A percentile compares a stretch with the other conserved stretches of the same genome.
Evolutionary conservation across 2,797 vertebrate genomes (phyloP).

Genomic region (Gobio occitaniae): DNA sequence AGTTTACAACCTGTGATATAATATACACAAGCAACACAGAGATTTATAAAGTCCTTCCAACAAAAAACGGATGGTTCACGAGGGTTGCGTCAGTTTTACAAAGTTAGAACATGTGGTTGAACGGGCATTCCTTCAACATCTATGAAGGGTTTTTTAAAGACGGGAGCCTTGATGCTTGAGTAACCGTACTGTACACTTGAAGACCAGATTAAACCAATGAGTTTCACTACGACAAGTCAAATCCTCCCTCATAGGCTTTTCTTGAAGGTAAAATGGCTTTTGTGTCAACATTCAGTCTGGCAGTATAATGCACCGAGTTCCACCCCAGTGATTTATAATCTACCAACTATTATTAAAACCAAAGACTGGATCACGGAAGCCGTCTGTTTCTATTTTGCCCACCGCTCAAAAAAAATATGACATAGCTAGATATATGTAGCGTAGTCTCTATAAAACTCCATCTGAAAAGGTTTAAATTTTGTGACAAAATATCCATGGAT

Average conservation of each 20-base stretch:
- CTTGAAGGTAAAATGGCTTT: slow-evolving; percentile 73
- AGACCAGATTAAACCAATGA: slow-evolving; percentile 53
- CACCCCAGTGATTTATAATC: slow-evolving; percentile 75
- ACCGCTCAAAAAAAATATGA: slow-evolving; percentile 23
- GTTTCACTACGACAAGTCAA: slow-evolving; percentile 36
- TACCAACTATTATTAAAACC: slow-evolving; percentile 73
- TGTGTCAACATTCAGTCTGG: slow-evolving; percentile 77
- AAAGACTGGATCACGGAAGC: slow-evolving; percentile 57
- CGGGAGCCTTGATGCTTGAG: slow-evolving; percentile 65
- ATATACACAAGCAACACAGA: slow-evolving; percentile 61
- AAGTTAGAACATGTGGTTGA: slow-evolving; percentile 64
- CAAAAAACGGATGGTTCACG: slow-evolving; percentile 54
- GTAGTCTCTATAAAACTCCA: slow-evolving; percentile 38
- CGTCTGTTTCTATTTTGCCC: slow-evolving; percentile 56
- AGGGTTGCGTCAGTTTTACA: slow-evolving; percentile 67
- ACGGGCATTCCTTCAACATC: slow-evolving; percentile 70
- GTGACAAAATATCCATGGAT: slow-evolving; percentile 33
- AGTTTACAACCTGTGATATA: slow-evolving; percentile 73
- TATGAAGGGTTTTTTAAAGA: slow-evolving; percentile 70
- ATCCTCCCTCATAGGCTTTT: slow-evolving; percentile 49
- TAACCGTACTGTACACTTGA: slow-evolving; percentile 59
- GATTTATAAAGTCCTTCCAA: slow-evolving; percentile 37
- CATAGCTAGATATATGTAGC: slow-evolving; percentile 14
- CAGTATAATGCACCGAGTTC: slow-evolving; percentile 69
- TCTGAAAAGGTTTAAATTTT: slow-evolving; percentile 39